Evolutionary conservation across 1,140 invertebrate genomes (phyloP).

Genomic region (Tyrophagus putrescentiae): DNA sequence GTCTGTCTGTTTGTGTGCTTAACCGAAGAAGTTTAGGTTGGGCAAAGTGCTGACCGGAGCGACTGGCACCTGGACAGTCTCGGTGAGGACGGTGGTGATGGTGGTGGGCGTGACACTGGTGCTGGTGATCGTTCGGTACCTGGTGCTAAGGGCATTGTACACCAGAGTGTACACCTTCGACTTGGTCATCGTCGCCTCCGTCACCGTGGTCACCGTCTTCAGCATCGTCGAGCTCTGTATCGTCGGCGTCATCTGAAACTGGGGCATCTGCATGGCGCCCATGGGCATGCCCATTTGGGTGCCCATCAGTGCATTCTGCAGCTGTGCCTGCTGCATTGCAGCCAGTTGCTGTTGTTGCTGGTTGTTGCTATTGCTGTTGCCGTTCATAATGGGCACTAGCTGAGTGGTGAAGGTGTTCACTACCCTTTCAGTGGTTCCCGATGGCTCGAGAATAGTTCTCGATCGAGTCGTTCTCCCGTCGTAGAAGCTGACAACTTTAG

Average conservation of each 20-base stretch:
- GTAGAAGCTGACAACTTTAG: slow-evolving; percentile 31
- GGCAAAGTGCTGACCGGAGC: neutral
- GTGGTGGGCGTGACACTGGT: slow-evolving; percentile 28
- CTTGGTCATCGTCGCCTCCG: slow-evolving; percentile 26
- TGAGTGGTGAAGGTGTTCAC: slow-evolving; percentile 29
- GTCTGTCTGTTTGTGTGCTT: too few relatives aligned
- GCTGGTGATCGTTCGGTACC: slow-evolving; percentile 29
- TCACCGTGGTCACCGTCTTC: slow-evolving; percentile 28
- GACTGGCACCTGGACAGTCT: slow-evolving; percentile 21
- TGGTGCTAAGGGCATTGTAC: slow-evolving; percentile 30
- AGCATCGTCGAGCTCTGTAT: slow-evolving; percentile 1
- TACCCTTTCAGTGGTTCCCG: slow-evolving; percentile 25
- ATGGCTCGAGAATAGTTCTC: slow-evolving; percentile 28
- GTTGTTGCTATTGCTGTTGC: slow-evolving; percentile 9
- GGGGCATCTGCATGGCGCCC: too few relatives aligned
- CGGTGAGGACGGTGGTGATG: slow-evolving; percentile 24
- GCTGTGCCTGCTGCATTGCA: slow-evolving; percentile 23
- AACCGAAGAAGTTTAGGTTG: slow-evolving; percentile 8
- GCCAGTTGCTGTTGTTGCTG: too few relatives aligned
- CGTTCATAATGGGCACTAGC: slow-evolving; percentile 26
- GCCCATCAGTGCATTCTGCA: slow-evolving; percentile 23
- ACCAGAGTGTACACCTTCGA: slow-evolving; percentile 29
- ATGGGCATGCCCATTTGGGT: slow-evolving; percentile 7
- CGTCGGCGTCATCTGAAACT: slow-evolving; percentile 17
- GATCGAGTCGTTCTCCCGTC: slow-evolving; percentile 30